Evolutionary conservation across 1,140 invertebrate genomes (phyloP).

Genomic region (Drosophila arawakana): DNA sequence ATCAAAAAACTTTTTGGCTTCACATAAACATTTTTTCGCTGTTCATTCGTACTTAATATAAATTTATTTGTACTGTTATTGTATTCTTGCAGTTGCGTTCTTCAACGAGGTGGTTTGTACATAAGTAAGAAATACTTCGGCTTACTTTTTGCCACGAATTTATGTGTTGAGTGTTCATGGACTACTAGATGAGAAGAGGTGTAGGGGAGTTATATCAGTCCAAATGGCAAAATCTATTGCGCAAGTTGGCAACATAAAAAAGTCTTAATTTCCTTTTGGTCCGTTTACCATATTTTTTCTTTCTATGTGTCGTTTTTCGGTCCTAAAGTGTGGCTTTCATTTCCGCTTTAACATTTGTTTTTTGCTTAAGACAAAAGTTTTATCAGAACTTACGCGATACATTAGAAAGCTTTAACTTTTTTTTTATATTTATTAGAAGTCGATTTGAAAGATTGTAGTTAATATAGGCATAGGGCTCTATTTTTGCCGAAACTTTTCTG

Average conservation of each 20-base stretch:
- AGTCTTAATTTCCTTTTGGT: constrained; percentile 61
- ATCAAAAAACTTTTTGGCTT: constrained; percentile 55
- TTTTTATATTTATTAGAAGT: background rate
- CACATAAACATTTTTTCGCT: constrained; percentile 54
- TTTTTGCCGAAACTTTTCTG: too few relatives aligned
- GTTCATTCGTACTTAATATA: constrained; percentile 78
- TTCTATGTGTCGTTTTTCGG: constrained; percentile 36
- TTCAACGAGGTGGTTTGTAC: constrained; percentile 1
- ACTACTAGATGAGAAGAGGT: background rate
- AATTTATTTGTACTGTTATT: constrained; percentile 64
- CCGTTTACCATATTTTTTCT: constrained; percentile 38
- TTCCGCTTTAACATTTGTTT: constrained; percentile 45
- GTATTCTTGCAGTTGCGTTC: constrained; percentile 16
- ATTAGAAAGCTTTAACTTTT: constrained; percentile 41
- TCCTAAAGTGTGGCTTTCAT: constrained; percentile 68
- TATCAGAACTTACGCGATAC: constrained; percentile 53
- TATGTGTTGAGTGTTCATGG: constrained; percentile 47
- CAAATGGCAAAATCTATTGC: constrained; percentile 39
- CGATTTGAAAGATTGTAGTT: constrained; percentile 17
- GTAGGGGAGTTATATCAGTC: background rate
- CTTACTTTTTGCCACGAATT: constrained; percentile 71
- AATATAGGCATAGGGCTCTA: too few relatives aligned
- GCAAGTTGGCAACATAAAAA: constrained; percentile 63
- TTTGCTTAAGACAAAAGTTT: constrained; percentile 17
- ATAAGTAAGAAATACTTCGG: constrained; percentile 60